phyloP scores from a whole-genome alignment of 1,140 invertebrate genomes.

The Eciton burchellii region DNA sequence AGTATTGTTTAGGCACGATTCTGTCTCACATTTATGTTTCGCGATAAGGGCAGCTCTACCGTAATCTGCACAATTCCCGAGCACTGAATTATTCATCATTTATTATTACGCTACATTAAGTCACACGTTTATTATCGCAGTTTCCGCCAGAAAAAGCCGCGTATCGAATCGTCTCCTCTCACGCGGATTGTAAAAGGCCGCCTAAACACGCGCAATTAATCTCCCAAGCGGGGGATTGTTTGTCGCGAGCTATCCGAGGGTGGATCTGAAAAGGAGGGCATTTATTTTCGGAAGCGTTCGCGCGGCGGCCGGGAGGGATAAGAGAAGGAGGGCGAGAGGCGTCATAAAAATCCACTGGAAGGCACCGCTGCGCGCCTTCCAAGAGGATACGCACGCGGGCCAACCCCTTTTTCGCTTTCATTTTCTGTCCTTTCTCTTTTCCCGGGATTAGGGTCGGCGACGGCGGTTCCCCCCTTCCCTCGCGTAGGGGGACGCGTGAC shows the following conservation, averaged over 20 bases:
- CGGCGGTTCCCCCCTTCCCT: not conserved
- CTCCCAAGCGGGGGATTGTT: constrained; percentile 27
- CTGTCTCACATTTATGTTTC: not conserved
- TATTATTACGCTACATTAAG: not conserved
- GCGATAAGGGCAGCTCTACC: not conserved
- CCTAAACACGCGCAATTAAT: constrained; percentile 50
- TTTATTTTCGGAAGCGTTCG: constrained; percentile 54
- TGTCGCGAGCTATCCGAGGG: constrained; percentile 36
- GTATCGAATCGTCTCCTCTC: not conserved
- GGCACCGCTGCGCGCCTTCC: constrained; percentile 25
- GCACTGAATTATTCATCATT: constrained; percentile 2
- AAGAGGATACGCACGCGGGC: constrained; percentile 24
- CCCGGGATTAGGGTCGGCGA: constrained; percentile 6
- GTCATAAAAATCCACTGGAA: constrained; percentile 52
- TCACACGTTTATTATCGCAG: constrained; percentile 4
- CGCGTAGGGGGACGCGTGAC: constrained; percentile 32
- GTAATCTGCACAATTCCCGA: not conserved
- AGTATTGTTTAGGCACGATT: too few relatives aligned
- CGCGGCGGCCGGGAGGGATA: not conserved
- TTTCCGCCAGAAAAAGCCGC: not conserved
- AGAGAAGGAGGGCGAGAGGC: too few relatives aligned
- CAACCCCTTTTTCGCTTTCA: constrained; percentile 50
- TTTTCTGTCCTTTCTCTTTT: constrained; percentile 42
- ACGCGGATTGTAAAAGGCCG: constrained; percentile 14
- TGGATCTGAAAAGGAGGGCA: constrained; percentile 43